These are phyloP conservation scores for Peromyscus attwateri DNA, from an alignment of 2,797 vertebrate genomes.

Conservation along the genomic window DNA sequence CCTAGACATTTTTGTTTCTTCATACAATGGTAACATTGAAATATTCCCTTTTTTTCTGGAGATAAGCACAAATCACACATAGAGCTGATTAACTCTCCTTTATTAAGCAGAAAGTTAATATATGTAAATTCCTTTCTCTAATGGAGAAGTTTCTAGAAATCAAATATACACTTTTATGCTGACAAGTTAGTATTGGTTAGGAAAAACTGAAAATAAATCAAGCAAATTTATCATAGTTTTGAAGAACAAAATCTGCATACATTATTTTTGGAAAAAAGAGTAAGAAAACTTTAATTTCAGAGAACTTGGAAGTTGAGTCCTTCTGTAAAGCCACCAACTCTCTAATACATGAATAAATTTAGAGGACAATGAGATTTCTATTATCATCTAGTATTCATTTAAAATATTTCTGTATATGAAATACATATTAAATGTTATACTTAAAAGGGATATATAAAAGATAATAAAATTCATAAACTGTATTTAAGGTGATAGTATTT, in stretches of 20 bases:
- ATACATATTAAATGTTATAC: neutral
- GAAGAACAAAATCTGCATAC: neutral
- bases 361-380: neutral
- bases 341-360: neutral
- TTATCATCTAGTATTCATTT: neutral
- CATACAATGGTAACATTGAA: neutral
- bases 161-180: neutral
- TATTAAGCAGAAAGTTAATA: neutral
- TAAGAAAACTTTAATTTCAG: neutral
- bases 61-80: neutral
- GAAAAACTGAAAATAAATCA: neutral
- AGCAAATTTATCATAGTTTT: neutral
- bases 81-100: slow-evolving; percentile 11
- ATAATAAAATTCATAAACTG: neutral
- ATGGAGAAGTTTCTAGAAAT: neutral
- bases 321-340: neutral
- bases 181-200: neutral
- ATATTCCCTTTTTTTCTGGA: neutral
- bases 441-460: neutral
- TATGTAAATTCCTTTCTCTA: neutral
- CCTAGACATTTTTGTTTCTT: neutral
- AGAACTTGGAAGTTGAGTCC: neutral
- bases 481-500: neutral
- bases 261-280: neutral
- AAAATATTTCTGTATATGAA: neutral